Evolutionary conservation across 64 coral and sea anemone genomes (phyloP).

Genomic region (Trachythela sp.): DNA sequence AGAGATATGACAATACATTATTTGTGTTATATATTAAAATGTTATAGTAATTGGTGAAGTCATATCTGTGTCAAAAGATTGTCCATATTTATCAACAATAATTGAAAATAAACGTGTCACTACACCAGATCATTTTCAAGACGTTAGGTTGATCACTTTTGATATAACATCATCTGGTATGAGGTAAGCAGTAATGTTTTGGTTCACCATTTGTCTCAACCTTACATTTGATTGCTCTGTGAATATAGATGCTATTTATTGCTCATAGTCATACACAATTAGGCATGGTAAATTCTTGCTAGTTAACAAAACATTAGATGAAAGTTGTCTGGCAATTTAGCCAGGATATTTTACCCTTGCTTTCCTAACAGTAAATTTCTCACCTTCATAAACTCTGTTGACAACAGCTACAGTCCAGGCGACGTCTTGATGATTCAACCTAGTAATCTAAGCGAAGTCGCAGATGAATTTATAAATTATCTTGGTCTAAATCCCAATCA

Average conservation of each 20-base stretch:
- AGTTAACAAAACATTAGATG: background rate
- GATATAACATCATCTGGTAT: constrained; percentile 79
- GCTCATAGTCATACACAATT: too few relatives aligned
- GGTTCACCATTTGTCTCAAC: background rate
- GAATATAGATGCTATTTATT: too few relatives aligned
- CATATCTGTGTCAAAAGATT: constrained; percentile 29
- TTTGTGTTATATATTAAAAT: background rate
- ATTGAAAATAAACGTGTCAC: constrained; percentile 77
- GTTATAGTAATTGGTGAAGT: background rate
- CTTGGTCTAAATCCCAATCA: background rate
- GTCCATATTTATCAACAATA: constrained; percentile 68
- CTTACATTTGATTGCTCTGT: too few relatives aligned
- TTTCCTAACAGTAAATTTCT: background rate
- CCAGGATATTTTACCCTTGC: too few relatives aligned
- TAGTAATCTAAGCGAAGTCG: background rate
- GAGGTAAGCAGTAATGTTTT: constrained; percentile 49
- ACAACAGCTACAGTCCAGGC: constrained; percentile 61
- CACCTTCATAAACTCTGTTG: background rate
- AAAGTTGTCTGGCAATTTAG: too few relatives aligned
- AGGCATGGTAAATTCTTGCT: too few relatives aligned
- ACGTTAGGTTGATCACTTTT: constrained; percentile 71
- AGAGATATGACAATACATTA: too few relatives aligned
- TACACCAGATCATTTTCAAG: constrained; percentile 76
- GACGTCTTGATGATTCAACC: constrained; percentile 44
- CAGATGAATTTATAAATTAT: background rate